Evolutionary conservation across 2,113 vertebrate species (phyloP).

Genomic region (Tiliqua scincoides): DNA sequence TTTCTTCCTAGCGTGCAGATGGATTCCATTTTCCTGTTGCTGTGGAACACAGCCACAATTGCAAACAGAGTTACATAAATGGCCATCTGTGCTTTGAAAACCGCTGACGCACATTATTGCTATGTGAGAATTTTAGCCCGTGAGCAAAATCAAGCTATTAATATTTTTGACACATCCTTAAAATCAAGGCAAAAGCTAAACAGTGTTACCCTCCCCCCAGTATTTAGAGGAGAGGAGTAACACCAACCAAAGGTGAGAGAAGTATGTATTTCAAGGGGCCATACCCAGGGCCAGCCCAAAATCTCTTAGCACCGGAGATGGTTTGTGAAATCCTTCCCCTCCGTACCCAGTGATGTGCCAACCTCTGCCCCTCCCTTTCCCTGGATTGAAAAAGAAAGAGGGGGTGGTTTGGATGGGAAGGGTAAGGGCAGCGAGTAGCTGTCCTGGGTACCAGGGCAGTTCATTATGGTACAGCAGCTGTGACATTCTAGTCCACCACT

Average conservation of each 20-base stretch:
- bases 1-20: constrained; percentile 62
- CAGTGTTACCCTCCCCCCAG: background rate
- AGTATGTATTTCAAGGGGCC: background rate
- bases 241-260: background rate
- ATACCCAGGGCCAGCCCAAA: no score
- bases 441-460: no score
- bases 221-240: constrained; percentile 6
- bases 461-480: no score
- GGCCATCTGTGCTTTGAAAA: constrained; percentile 62
- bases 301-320: no score
- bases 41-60: constrained; percentile 60
- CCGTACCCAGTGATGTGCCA: no score
- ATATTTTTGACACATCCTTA: constrained; percentile 65
- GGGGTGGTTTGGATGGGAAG: no score
- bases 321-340: no score
- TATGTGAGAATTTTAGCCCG: constrained; percentile 50
- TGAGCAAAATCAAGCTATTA: constrained; percentile 63
- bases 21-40: constrained; percentile 77
- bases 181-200: constrained; percentile 47
- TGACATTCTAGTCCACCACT: no score
- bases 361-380: no score
- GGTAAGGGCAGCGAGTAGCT: no score
- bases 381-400: no score
- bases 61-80: constrained; percentile 61
- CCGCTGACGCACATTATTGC: constrained; percentile 46